phyloP scores from a whole-genome alignment of 2,888 invertebrate species.

The Hylaea fasciaria region DNA sequence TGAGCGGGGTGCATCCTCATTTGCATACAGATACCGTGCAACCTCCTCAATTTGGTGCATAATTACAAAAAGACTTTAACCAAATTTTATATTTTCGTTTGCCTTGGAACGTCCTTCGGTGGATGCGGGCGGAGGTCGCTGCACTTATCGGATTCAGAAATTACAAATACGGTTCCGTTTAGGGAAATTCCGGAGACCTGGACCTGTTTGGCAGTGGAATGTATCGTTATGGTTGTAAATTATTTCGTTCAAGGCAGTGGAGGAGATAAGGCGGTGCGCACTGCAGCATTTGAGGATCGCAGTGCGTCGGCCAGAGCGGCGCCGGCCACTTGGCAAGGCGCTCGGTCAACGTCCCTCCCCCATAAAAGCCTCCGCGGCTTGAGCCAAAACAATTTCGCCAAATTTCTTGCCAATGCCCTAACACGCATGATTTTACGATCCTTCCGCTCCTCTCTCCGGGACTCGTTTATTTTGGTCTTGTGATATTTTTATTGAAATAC shows the following conservation, averaged over 20 bases:
- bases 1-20: slow-evolving; percentile 60
- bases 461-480: slow-evolving; percentile 68
- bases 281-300: slow-evolving; percentile 75
- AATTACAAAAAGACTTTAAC: slow-evolving; percentile 47
- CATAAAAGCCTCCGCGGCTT: slow-evolving; percentile 78
- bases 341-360: slow-evolving; percentile 80
- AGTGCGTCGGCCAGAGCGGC: slow-evolving; percentile 79
- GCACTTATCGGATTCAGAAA: slow-evolving; percentile 34
- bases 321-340: slow-evolving; percentile 80
- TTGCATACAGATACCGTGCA: slow-evolving; percentile 62
- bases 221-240: slow-evolving; percentile 67
- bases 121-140: slow-evolving; percentile 31
- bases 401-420: slow-evolving; percentile 79
- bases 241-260: slow-evolving; percentile 62
- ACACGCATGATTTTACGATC: slow-evolving; percentile 81
- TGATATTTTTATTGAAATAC: slow-evolving; percentile 71
- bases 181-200: slow-evolving; percentile 44
- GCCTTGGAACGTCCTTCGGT: slow-evolving; percentile 58
- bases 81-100: slow-evolving; percentile 42
- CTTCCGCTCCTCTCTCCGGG: slow-evolving; percentile 58
- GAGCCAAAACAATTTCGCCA: slow-evolving; percentile 83
- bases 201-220: slow-evolving; percentile 73
- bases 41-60: slow-evolving; percentile 46
- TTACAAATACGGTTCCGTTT: slow-evolving; percentile 35
- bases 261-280: slow-evolving; percentile 73